Conservation (phyloP, 2,113 vertebrate species). For the Narcine bancroftii region DNA sequence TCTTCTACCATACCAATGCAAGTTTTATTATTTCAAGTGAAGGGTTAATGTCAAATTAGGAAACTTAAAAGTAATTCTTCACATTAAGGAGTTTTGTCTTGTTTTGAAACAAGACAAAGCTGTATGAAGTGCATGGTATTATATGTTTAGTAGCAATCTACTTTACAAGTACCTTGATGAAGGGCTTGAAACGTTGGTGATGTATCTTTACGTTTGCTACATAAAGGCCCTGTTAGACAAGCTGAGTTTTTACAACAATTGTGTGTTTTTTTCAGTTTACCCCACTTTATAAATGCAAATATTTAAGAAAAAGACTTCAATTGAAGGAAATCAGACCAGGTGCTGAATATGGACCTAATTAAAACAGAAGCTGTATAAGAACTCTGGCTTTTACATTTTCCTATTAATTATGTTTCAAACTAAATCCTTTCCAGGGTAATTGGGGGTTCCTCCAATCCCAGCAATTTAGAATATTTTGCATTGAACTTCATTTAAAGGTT, state of each 20-base stretch:
- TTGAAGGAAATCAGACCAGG: background rate
- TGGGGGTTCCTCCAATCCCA: background rate
- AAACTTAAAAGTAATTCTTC: no score
- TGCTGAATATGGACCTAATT: slow-evolving; percentile 4
- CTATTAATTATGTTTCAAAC: slow-evolving; percentile 16
- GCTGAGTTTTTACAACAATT: no score
- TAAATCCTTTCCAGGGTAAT: slow-evolving; percentile 10
- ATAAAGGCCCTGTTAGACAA: no score
- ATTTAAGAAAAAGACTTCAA: background rate
- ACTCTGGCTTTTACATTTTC: background rate
- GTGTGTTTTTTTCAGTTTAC: no score
- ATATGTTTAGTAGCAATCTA: background rate
- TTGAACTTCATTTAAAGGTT: slow-evolving; percentile 23
- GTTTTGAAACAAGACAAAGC: background rate
- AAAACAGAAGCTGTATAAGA: background rate
- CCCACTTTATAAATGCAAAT: background rate
- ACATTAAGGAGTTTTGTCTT: no score
- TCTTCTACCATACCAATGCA: background rate
- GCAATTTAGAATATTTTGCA: background rate
- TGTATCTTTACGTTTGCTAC: no score
- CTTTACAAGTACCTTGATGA: slow-evolving; percentile 6
- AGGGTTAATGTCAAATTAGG: background rate
- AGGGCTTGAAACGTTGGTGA: no score
- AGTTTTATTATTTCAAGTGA: background rate
- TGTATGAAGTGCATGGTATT: background rate